Evolutionary conservation across 2,888 invertebrate species (phyloP).

Genomic region (Phortica okadai): DNA sequence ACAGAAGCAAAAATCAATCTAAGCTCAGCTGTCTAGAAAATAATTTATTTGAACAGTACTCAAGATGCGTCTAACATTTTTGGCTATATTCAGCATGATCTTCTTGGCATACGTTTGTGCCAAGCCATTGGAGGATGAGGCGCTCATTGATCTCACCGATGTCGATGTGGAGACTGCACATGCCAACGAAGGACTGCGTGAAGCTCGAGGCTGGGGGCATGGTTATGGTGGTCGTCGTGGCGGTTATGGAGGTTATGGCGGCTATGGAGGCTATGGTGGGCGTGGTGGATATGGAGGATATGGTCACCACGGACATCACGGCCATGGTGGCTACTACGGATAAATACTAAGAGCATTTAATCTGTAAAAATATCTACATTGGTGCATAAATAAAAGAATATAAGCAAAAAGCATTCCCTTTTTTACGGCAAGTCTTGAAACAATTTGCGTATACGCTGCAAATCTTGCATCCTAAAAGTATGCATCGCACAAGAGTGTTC

Average conservation of each 20-base stretch:
- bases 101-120: slow-evolving; percentile 46
- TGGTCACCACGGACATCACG: slow-evolving; percentile 2
- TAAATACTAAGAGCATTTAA: neutral
- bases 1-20: neutral
- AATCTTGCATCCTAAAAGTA: too few species aligned
- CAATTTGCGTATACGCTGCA: too few species aligned
- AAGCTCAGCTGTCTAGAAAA: neutral
- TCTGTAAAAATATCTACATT: neutral
- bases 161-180: slow-evolving; percentile 52
- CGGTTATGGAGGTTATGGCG: slow-evolving; percentile 38
- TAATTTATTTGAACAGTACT: neutral
- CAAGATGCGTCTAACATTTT: slow-evolving; percentile 52
- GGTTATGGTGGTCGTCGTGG: slow-evolving; percentile 47
- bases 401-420: too few species aligned
- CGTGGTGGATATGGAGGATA: slow-evolving; percentile 38
- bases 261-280: slow-evolving; percentile 39
- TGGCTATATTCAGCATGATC: slow-evolving; percentile 45
- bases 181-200: slow-evolving; percentile 56
- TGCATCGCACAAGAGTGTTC: too few species aligned
- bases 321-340: neutral
- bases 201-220: slow-evolving; percentile 41
- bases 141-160: slow-evolving; percentile 45
- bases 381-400: too few species aligned
- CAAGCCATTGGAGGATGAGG: slow-evolving; percentile 34
- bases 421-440: too few species aligned